Percentiles rank a stretch among this genome's conserved stretches.
Conservation (phyloP, 92 coral and sea anemone genomes). For the Epizoanthus stellaris region DNA sequence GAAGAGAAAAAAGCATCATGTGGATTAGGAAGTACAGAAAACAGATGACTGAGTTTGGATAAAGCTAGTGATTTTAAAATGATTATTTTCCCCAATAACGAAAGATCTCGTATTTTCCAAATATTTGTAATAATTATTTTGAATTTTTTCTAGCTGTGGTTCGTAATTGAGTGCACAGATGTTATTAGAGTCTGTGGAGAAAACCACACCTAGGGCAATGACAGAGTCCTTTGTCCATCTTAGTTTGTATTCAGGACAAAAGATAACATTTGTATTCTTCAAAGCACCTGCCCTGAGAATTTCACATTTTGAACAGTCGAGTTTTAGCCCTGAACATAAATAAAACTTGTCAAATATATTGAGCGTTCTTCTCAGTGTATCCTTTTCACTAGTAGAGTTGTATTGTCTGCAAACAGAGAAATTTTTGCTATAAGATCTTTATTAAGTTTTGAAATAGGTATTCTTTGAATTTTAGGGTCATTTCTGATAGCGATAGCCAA, state of each 20-base stretch:
- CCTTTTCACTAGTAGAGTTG: background rate
- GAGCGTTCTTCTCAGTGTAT: background rate
- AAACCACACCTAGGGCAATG: background rate
- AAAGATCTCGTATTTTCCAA: background rate
- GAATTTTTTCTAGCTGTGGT: background rate
- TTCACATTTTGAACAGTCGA: slow-evolving; percentile 1
- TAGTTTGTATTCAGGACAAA: slow-evolving; percentile 3
- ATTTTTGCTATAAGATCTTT: background rate
- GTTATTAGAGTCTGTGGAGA: background rate
- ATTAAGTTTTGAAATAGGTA: background rate
- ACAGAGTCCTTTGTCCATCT: background rate
- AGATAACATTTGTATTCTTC: background rate
- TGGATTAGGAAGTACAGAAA: slow-evolving; percentile 15
- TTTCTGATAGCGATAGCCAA: slow-evolving; percentile 26
- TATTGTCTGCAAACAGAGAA: slow-evolving; percentile 2
- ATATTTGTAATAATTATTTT: background rate
- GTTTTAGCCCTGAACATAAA: background rate
- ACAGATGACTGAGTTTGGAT: background rate
- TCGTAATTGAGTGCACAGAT: background rate
- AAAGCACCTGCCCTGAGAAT: background rate
- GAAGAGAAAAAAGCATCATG: background rate
- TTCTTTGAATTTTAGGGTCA: slow-evolving; percentile 4
- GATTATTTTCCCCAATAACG: background rate
- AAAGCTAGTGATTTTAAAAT: too few relatives aligned
- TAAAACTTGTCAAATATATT: slow-evolving; percentile 1